phyloP scores from a whole-genome alignment of 1,140 invertebrate species.

The Yoshiicerus persimilis region DNA sequence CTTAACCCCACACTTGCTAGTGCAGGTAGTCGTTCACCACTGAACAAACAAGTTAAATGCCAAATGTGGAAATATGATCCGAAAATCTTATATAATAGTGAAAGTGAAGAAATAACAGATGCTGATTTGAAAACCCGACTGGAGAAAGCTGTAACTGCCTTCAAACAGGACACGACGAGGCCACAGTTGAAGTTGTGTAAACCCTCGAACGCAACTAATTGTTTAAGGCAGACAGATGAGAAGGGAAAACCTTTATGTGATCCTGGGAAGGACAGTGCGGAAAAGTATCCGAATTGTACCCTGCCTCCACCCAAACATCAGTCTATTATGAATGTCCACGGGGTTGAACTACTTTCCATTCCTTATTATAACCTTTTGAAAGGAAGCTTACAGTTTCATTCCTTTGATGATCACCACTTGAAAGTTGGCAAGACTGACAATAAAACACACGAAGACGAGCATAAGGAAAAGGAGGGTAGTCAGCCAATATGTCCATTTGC shows the following conservation, averaged over 20 bases:
- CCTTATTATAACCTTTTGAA: neutral
- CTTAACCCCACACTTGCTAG: too few relatives aligned
- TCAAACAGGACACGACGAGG: too few relatives aligned
- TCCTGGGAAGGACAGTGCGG: neutral
- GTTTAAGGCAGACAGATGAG: too few relatives aligned
- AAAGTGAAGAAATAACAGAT: too few relatives aligned
- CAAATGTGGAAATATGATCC: neutral
- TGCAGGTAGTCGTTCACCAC: neutral
- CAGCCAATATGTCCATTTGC: conserved; percentile 31
- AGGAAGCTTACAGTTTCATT: neutral
- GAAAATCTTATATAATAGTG: too few relatives aligned
- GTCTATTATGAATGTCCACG: neutral
- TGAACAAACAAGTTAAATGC: neutral
- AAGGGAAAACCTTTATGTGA: neutral
- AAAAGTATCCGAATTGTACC: neutral
- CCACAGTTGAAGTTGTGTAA: too few relatives aligned
- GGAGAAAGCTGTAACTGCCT: too few relatives aligned
- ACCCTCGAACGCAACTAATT: too few relatives aligned
- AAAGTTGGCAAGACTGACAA: too few relatives aligned
- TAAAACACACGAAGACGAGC: neutral
- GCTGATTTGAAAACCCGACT: too few relatives aligned
- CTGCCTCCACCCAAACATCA: neutral
- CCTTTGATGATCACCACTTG: neutral
- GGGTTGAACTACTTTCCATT: neutral
- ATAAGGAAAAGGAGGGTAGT: neutral